These are phyloP conservation scores for zebrafish (Danio rerio) DNA, from an alignment of 2,113 vertebrate genomes.

Conservation along the genomic window GRCz12tu NC_133188.1:22972001-22972500, in stretches of 20 bases:
- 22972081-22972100: too few species aligned
- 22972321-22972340: conserved; percentile 74
- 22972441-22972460: not conserved
- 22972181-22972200: not conserved
- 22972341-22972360: conserved; percentile 71
- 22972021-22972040: too few species aligned
- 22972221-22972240: not conserved
- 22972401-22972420: conserved; percentile 74
- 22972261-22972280: conserved; percentile 37
- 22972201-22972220: not conserved
- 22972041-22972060: too few species aligned
- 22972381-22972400: conserved; percentile 73
- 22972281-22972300: conserved; percentile 66
- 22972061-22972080: too few species aligned
- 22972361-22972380: conserved; percentile 71
- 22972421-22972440: conserved; percentile 32
- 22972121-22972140: too few species aligned
- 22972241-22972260: conserved; percentile 21
- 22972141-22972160: not conserved
- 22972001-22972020: too few species aligned
- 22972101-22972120: too few species aligned
- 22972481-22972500: not conserved
- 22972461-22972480: not conserved
- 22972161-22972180: not conserved
- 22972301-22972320: conserved; percentile 69